Evolutionary conservation across 1,140 invertebrate genomes (phyloP).

Genomic region (Drosophila kikkawai): DNA sequence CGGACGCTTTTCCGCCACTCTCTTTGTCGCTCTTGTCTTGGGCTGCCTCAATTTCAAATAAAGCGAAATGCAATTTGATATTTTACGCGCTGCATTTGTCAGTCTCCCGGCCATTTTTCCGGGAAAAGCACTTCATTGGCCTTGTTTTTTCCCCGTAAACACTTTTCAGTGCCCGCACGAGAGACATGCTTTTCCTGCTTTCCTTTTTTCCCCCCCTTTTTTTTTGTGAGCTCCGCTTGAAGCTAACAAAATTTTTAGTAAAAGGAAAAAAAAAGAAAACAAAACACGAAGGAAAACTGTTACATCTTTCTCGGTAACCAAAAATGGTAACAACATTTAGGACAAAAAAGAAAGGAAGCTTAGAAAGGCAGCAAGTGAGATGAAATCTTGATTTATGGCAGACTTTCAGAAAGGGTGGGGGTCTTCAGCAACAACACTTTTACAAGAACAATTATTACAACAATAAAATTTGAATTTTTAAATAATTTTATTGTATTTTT

Average conservation of each 20-base stretch:
- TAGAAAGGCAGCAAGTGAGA: no score
- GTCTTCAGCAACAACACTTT: no score
- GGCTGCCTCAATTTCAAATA: conserved; percentile 60
- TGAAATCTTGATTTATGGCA: no score
- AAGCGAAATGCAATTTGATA: conserved; percentile 76
- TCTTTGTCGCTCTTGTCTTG: conserved; percentile 8
- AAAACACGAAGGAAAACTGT: no score
- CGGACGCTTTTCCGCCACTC: conserved; percentile 15
- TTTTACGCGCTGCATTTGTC: conserved; percentile 68
- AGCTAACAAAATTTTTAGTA: conserved; percentile 7
- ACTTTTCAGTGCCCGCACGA: conserved; percentile 18
- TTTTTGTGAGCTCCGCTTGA: neutral
- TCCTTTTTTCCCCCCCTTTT: neutral
- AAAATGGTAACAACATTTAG: neutral
- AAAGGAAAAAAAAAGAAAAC: neutral
- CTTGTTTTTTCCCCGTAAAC: conserved; percentile 21
- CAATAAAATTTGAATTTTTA: no score
- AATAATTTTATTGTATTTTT: no score
- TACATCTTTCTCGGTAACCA: neutral
- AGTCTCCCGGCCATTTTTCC: conserved; percentile 20
- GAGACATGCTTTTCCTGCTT: neutral
- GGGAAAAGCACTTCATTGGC: conserved; percentile 40
- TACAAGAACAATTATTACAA: no score
- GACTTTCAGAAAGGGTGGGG: no score
- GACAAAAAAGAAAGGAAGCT: no score